Evolutionary conservation across 2,797 vertebrate genomes (phyloP).

Genomic region (Rhyacichthys aspro): DNA sequence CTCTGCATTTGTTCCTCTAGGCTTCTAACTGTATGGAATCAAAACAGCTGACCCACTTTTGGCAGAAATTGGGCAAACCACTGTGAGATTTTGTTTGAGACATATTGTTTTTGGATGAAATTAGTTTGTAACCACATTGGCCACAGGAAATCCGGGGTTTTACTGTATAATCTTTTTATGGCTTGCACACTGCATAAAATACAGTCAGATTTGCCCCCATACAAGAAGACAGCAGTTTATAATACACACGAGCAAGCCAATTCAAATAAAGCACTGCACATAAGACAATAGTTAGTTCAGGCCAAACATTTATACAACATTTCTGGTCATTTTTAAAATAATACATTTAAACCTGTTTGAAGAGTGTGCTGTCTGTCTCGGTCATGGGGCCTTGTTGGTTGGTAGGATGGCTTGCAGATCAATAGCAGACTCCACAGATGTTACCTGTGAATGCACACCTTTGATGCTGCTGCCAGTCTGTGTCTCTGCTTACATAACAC

Average conservation of each 20-base stretch:
- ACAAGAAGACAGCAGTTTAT: slow-evolving; percentile 9
- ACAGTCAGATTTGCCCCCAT: slow-evolving; percentile 4
- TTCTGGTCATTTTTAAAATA: background rate
- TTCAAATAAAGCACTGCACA: background rate
- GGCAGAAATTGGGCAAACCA: slow-evolving; percentile 29
- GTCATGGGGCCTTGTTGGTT: slow-evolving; percentile 7
- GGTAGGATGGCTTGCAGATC: slow-evolving; percentile 35
- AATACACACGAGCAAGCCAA: background rate
- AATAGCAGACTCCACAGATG: slow-evolving; percentile 47
- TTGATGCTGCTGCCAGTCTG: slow-evolving; percentile 47
- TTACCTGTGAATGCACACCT: slow-evolving; percentile 27
- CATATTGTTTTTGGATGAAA: slow-evolving; percentile 40
- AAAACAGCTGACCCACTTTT: slow-evolving; percentile 45
- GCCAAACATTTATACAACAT: background rate
- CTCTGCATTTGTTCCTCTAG: slow-evolving; percentile 24
- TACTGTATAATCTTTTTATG: slow-evolving; percentile 37
- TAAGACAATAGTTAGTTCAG: background rate
- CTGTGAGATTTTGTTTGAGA: slow-evolving; percentile 40
- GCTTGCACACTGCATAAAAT: slow-evolving; percentile 18
- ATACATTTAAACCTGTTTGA: background rate
- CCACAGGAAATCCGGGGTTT: slow-evolving; percentile 49
- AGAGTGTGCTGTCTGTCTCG: background rate
- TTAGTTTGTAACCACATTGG: slow-evolving; percentile 36
- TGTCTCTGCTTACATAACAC: slow-evolving; percentile 28
- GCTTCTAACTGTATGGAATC: slow-evolving; percentile 31